Conservation (phyloP, 1,140 invertebrate species). For the Bombus breviceps region DNA sequence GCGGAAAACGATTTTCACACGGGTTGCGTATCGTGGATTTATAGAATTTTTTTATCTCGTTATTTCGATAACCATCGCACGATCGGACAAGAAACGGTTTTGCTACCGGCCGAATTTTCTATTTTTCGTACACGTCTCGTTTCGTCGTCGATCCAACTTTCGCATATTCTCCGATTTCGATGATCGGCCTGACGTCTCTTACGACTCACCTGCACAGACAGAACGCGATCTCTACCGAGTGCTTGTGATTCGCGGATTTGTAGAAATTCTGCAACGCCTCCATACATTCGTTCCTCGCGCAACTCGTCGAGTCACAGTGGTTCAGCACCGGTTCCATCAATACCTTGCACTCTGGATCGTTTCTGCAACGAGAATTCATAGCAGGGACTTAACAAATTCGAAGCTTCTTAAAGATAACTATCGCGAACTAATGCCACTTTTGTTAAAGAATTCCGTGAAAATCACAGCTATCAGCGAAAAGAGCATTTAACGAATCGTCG, state of each 20-base stretch:
- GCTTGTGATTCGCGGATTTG: conserved; percentile 88
- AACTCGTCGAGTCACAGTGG: conserved; percentile 89
- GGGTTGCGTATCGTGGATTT: conserved; percentile 13
- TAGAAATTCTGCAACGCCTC: conserved; percentile 93
- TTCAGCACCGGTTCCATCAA: conserved; percentile 90
- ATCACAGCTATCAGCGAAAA: too few species aligned
- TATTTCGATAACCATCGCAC: conserved; percentile 7
- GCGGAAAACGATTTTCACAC: conserved; percentile 26
- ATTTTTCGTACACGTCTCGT: too few species aligned
- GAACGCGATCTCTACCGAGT: conserved; percentile 94
- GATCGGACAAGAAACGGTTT: not conserved
- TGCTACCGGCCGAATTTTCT: not conserved
- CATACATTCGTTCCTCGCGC: conserved; percentile 93
- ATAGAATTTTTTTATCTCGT: conserved; percentile 36
- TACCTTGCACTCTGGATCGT: conserved; percentile 89
- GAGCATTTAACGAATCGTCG: too few species aligned
- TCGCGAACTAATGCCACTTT: too few species aligned
- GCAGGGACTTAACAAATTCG: too few species aligned
- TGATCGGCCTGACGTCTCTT: too few species aligned
- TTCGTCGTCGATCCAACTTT: too few species aligned
- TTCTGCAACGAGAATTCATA: conserved; percentile 83
- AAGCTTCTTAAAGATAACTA: too few species aligned
- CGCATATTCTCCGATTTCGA: too few species aligned
- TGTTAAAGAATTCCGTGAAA: too few species aligned
- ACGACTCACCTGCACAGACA: conserved; percentile 94